Conservation (phyloP, 2,888 invertebrate species). For the Dasysyrphus albostriatus region DNA sequence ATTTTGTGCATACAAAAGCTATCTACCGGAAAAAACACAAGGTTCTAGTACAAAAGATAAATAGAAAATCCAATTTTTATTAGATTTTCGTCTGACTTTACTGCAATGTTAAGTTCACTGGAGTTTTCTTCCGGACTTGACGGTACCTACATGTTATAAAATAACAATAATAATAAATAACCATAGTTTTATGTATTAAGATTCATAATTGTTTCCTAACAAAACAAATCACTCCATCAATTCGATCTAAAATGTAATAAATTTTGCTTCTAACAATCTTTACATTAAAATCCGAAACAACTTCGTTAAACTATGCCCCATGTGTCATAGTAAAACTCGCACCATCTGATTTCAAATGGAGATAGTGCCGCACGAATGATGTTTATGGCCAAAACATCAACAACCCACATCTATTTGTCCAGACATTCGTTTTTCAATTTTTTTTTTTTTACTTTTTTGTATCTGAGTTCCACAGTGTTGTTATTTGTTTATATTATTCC, state of each 20-base stretch:
- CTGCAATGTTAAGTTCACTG: too few species aligned
- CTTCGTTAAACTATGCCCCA: background rate
- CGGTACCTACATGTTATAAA: too few species aligned
- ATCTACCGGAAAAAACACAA: too few species aligned
- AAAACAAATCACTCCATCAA: background rate
- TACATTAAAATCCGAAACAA: background rate
- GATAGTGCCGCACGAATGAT: constrained; percentile 29
- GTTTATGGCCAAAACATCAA: constrained; percentile 37
- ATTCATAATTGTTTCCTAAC: background rate
- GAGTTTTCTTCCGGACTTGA: too few species aligned
- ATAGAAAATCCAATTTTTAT: too few species aligned
- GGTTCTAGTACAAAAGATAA: too few species aligned
- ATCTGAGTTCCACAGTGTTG: constrained; percentile 1
- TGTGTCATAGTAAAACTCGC: background rate
- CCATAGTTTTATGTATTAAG: background rate
- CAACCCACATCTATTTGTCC: constrained; percentile 33
- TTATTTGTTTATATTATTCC: constrained; percentile 42
- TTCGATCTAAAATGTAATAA: background rate
- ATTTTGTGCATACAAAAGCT: too few species aligned
- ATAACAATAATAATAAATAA: too few species aligned
- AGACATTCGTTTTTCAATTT: background rate
- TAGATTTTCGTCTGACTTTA: too few species aligned
- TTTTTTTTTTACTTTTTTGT: constrained; percentile 4
- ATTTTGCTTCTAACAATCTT: background rate
- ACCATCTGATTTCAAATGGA: constrained; percentile 19